Percentiles rank a stretch among this genome's conserved stretches.
Conservation (phyloP, 2,113 vertebrate genomes). For the Urocitellus parryii region DNA sequence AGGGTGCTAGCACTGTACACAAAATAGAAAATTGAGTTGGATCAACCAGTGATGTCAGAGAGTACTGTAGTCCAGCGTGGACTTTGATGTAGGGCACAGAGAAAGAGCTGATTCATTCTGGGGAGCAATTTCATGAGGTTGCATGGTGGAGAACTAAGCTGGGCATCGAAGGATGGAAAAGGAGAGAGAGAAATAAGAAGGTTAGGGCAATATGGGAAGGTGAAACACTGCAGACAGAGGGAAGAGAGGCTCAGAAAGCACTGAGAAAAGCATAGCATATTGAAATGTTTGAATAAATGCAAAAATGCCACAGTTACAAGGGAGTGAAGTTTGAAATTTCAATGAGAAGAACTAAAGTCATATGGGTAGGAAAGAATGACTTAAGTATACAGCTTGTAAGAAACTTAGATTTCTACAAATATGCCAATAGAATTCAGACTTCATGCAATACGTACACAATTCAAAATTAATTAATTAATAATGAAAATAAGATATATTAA, state of each 20-base stretch:
- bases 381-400: accelerated
- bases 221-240: background rate
- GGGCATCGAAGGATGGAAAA: background rate
- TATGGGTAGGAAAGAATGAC: background rate
- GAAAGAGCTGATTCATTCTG: background rate
- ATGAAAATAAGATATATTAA: background rate
- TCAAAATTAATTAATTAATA: background rate
- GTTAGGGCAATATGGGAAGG: background rate
- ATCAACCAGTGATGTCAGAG: background rate
- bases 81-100: background rate
- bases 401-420: background rate
- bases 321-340: background rate
- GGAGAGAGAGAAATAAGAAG: background rate
- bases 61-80: background rate
- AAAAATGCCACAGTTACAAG: background rate
- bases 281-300: background rate
- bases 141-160: background rate
- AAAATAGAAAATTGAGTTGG: background rate
- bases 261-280: background rate
- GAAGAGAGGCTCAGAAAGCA: background rate
- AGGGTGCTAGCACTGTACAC: background rate
- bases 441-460: background rate
- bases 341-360: background rate
- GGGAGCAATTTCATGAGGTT: background rate
- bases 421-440: background rate